Evolutionary conservation across 2,888 invertebrate species (phyloP).

Genomic region (Acleris cristana): DNA sequence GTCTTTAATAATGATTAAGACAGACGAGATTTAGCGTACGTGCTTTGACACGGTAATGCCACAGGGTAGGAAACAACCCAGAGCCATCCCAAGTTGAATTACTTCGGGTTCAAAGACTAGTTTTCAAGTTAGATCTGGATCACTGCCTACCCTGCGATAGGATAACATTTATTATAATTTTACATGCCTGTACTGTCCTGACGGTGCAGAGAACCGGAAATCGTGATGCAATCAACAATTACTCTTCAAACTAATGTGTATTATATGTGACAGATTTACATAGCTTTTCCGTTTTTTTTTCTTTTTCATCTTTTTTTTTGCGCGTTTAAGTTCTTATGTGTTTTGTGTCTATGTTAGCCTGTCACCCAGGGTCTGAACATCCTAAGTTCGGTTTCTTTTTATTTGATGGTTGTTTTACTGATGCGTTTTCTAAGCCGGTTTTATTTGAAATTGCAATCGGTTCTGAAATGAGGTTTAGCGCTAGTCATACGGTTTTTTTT

Average conservation of each 20-base stretch:
- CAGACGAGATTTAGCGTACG: slow-evolving; percentile 31
- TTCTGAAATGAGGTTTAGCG: no score
- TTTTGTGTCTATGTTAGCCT: no score
- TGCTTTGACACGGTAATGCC: slow-evolving; percentile 23
- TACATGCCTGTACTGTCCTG: slow-evolving; percentile 15
- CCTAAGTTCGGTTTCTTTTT: no score
- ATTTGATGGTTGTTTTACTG: no score
- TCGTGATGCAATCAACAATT: slow-evolving; percentile 31
- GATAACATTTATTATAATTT: slow-evolving; percentile 22
- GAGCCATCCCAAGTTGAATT: slow-evolving; percentile 1
- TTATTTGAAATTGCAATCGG: no score
- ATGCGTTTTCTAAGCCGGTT: no score
- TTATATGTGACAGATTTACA: slow-evolving; percentile 18
- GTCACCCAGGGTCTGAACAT: no score
- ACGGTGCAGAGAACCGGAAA: slow-evolving; percentile 23
- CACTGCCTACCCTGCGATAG: slow-evolving; percentile 17
- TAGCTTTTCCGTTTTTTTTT: not conserved
- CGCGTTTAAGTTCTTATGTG: no score
- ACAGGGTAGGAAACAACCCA: slow-evolving; percentile 14
- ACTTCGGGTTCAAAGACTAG: not conserved
- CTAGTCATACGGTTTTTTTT: no score
- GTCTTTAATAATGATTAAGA: slow-evolving; percentile 47
- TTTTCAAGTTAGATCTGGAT: not conserved
- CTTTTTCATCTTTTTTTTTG: no score
- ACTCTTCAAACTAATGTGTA: slow-evolving; percentile 28